Evolutionary conservation across 2,888 invertebrate species (phyloP).

Genomic region (Lepas anatifera): DNA sequence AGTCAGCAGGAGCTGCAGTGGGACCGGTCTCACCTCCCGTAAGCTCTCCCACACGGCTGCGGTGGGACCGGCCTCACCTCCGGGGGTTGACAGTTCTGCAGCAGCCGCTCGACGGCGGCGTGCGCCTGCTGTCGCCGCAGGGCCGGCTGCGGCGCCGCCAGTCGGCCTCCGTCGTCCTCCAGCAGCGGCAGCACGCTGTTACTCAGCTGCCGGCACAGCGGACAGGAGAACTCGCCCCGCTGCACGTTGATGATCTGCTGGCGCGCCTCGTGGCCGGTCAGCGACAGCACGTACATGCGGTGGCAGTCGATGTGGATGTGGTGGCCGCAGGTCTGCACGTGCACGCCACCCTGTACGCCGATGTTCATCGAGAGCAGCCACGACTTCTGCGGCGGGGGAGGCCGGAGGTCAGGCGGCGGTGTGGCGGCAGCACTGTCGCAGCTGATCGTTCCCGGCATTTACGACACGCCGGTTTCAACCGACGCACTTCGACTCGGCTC

Average conservation of each 20-base stretch:
- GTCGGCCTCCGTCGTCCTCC: slow-evolving; percentile 54
- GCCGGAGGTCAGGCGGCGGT: background rate
- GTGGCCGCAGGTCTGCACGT: slow-evolving; percentile 92
- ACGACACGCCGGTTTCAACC: no score
- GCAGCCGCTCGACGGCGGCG: slow-evolving; percentile 29
- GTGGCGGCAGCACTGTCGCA: background rate
- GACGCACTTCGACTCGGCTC: no score
- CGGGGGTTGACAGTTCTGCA: slow-evolving; percentile 14
- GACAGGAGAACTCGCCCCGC: slow-evolving; percentile 84
- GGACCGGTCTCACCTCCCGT: no score
- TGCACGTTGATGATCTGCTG: slow-evolving; percentile 51
- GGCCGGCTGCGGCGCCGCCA: slow-evolving; percentile 43
- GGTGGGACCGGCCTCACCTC: background rate
- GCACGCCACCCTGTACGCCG: slow-evolving; percentile 83
- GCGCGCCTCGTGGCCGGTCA: slow-evolving; percentile 51
- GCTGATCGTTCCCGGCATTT: no score
- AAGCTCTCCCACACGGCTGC: no score
- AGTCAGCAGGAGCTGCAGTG: no score
- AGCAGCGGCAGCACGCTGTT: slow-evolving; percentile 66
- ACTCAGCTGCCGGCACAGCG: slow-evolving; percentile 81
- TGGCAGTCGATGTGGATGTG: slow-evolving; percentile 91
- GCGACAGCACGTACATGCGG: slow-evolving; percentile 74
- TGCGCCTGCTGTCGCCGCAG: slow-evolving; percentile 43
- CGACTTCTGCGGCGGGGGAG: slow-evolving; percentile 49
- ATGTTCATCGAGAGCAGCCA: slow-evolving; percentile 67